phyloP scores from a whole-genome alignment of 1,140 invertebrate genomes.

The Megalopta genalis region DNA sequence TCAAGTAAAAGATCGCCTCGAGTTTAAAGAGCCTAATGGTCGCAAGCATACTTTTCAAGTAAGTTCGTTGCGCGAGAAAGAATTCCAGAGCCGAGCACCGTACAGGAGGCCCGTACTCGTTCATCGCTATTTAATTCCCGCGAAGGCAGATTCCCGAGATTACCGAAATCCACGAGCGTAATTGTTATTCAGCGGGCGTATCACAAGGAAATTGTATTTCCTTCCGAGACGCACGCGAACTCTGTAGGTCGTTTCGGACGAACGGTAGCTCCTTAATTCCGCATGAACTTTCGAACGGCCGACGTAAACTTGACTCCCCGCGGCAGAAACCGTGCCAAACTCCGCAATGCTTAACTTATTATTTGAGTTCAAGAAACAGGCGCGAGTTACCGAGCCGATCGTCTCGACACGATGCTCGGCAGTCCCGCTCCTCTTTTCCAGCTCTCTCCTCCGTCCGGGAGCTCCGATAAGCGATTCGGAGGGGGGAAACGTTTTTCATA shows the following conservation, averaged over 20 bases:
- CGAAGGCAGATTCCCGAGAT: conserved; percentile 8
- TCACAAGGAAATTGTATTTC: conserved; percentile 14
- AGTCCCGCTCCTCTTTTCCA: not conserved
- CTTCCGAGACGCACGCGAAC: conserved; percentile 11
- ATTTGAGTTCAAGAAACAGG: conserved; percentile 16
- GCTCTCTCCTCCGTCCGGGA: not conserved
- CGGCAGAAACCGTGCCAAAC: conserved; percentile 12
- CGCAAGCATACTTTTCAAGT: no score
- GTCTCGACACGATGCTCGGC: not conserved
- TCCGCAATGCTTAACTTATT: conserved; percentile 18
- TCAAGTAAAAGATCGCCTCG: no score
- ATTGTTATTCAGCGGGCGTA: conserved; percentile 14
- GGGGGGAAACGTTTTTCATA: not conserved
- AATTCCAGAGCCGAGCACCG: no score
- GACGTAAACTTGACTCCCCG: conserved; percentile 12
- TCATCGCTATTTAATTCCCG: not conserved
- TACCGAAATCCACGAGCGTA: conserved; percentile 13
- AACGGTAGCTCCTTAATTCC: conserved; percentile 19
- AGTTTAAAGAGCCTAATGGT: no score
- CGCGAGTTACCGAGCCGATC: not conserved
- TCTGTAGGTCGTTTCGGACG: not conserved
- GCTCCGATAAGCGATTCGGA: not conserved
- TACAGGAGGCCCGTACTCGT: no score
- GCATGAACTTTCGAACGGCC: conserved; percentile 21
- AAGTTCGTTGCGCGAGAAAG: no score